These are phyloP conservation scores for Pyrochroa serraticornis DNA, from an alignment of 2,888 invertebrate species.

Conservation along the genomic window DNA sequence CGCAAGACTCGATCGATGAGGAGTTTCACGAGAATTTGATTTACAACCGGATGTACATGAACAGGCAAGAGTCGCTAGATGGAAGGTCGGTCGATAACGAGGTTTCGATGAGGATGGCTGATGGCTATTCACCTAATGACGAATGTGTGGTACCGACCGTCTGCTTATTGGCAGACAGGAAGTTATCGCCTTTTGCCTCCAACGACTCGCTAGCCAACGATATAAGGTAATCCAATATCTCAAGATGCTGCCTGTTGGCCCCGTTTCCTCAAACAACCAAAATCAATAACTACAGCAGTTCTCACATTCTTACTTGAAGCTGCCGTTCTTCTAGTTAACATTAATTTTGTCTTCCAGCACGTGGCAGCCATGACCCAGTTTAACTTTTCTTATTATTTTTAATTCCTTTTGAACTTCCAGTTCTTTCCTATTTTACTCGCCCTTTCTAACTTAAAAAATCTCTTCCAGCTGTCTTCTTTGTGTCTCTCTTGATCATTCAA, in stretches of 20 bases:
- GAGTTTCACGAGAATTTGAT: conserved; percentile 84
- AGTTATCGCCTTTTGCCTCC: conserved; percentile 77
- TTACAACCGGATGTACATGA: conserved; percentile 72
- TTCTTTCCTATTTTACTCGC: too few species aligned
- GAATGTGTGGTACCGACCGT: conserved; percentile 60
- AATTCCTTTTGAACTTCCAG: too few species aligned
- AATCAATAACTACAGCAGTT: background rate
- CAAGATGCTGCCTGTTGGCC: background rate
- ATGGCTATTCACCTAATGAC: conserved; percentile 55
- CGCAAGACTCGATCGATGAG: conserved; percentile 65
- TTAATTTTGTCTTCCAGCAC: too few species aligned
- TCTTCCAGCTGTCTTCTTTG: too few species aligned
- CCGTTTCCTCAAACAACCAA: background rate
- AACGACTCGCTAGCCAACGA: conserved; percentile 85
- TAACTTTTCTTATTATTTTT: too few species aligned
- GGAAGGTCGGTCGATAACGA: conserved; percentile 36
- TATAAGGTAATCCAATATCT: conserved; percentile 54
- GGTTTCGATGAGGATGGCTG: too few species aligned
- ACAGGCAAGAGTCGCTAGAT: conserved; percentile 64
- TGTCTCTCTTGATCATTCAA: too few species aligned
- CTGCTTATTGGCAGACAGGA: conserved; percentile 58
- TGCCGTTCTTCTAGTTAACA: too few species aligned
- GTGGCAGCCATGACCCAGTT: too few species aligned
- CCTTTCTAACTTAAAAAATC: too few species aligned
- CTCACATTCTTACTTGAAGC: background rate